Evolutionary conservation across 2,113 vertebrate genomes (phyloP), one percentile per base, ranked within the genome.

Genomic region (Tragelaphus imberbis): DNA sequence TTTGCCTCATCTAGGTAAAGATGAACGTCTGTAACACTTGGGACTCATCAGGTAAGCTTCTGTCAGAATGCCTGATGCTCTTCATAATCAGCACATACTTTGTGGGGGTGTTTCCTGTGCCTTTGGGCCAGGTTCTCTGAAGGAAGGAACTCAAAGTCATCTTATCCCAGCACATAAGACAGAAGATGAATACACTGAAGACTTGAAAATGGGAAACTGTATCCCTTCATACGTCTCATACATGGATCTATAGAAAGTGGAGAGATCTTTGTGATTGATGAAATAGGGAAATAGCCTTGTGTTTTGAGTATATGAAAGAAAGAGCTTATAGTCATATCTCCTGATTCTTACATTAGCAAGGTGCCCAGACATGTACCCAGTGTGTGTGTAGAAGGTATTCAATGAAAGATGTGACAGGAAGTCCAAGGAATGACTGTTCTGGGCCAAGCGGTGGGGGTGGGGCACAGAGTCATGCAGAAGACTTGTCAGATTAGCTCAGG

Each of bases 281-380:
- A 59, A 95, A 40, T 6, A 6, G 16, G 59, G 23, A 71, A 77
- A 68, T 68, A 2, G 2, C 25, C 15, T 90, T 81, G 7, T 30
- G 49, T 91, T 94, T 85, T 61, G 30, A 77, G 10, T 53, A 80
- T 80, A 75, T 58, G 14, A 63, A 88, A 51, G 71, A 84, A 55
- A 25, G 13, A 58, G 13, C 40, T 19, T 40, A 25, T 44, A 27
- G 17, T 36, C 27, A 28, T 63, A 81, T n/a, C 33, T 53, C 44
- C 49, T 56, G 55, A 53, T 40, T 90, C 19, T 63, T n/a, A 85
- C 53, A 27, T 84, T 65, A 51, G 27, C 28, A 65, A 81, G 36
- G 3, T 44, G 15, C 11, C 55, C 27, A 51, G 51, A 79, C 82
- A 81, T 0, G 1, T 19, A 4, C 17, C 5, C 33, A 13, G 1